phyloP scores from a whole-genome alignment of 2,888 invertebrate species.

The Thalpophila matura region DNA sequence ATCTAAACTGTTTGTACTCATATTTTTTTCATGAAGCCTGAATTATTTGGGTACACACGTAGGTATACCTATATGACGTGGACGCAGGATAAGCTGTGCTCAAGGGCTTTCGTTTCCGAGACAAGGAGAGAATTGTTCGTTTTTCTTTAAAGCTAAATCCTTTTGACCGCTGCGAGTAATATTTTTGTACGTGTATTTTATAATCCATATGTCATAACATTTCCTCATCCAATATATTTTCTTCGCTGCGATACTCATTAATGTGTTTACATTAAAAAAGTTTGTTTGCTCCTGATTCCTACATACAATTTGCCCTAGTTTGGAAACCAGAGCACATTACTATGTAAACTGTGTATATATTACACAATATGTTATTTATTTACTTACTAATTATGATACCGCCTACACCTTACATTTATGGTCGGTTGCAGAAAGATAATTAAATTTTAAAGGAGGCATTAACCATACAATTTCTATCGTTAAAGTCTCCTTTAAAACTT shows the following conservation, averaged over 20 bases:
- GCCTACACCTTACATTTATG: too few species aligned
- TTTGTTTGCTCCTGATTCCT: constrained; percentile 30
- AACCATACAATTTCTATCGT: too few species aligned
- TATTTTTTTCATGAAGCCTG: constrained; percentile 42
- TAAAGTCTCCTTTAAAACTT: too few species aligned
- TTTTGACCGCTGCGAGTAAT: constrained; percentile 32
- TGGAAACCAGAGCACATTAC: constrained; percentile 27
- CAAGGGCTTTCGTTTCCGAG: constrained; percentile 57
- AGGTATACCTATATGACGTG: constrained; percentile 26
- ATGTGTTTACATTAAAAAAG: constrained; percentile 51
- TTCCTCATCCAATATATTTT: constrained; percentile 21
- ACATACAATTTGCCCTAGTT: constrained; percentile 40
- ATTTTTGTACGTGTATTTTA: constrained; percentile 36
- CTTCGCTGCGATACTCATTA: constrained; percentile 12
- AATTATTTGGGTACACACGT: constrained; percentile 32
- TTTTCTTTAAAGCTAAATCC: constrained; percentile 58
- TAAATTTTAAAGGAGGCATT: too few species aligned
- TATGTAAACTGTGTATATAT: background rate
- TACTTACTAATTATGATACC: constrained; percentile 12
- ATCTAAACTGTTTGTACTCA: constrained; percentile 32
- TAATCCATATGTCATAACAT: constrained; percentile 48
- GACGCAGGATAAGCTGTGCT: constrained; percentile 63
- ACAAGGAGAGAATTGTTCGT: constrained; percentile 49
- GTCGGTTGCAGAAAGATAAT: too few species aligned
- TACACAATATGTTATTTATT: constrained; percentile 6